Base-by-base conservation (phyloP, 2,888 invertebrate species). In the Helleia helle region DNA sequence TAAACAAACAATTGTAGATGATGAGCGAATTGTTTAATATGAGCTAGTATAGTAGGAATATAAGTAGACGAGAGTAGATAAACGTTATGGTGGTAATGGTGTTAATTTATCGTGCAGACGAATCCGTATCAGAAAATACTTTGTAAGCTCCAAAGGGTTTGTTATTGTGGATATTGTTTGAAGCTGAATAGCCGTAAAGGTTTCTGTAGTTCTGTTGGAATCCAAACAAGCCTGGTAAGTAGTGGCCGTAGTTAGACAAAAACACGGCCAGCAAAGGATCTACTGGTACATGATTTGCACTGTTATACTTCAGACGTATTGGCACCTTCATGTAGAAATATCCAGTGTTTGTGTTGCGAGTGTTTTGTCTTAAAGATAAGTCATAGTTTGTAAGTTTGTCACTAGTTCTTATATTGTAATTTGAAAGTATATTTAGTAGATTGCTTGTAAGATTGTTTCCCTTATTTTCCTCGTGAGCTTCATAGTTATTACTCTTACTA, bases 121-220 rank as follows among this genome's bases (percentile, higher is more conserved):
- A 69, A 61, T 80, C 71, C n/a, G 70, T 72, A 49, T 83, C 81
- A 4, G 79, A 73, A 54, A 64, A 76, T 40, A 79, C 47, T 59
- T 90, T 90, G 57, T 90, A 90, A 22, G 81, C 67, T 28, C 89
- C 90, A 56, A 89, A 89, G 1, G 90, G 89, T 59, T 84, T 80
- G 57, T 88, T 89, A 55, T 90, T 90, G 58, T 90, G 89, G 51
- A 89, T 87, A 61, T 89, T 89, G 59, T 90, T 90, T 4, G 87
- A 84, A 11, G 90, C 89, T 50, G 84, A 73, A 61, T 90, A 87
- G 1, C 89, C 88, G 55, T 90, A 90, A 37, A 88, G 62, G 52
- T 88, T 88, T 44, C 68, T 72, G 45, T 79, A 83, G 42, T 66
- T 65, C 44, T 59, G 63, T n/a, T 57, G 60, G 38, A 62, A 56